Conservation (phyloP, 2,797 vertebrate genomes). For the Aselliscus stoliczkanus region DNA sequence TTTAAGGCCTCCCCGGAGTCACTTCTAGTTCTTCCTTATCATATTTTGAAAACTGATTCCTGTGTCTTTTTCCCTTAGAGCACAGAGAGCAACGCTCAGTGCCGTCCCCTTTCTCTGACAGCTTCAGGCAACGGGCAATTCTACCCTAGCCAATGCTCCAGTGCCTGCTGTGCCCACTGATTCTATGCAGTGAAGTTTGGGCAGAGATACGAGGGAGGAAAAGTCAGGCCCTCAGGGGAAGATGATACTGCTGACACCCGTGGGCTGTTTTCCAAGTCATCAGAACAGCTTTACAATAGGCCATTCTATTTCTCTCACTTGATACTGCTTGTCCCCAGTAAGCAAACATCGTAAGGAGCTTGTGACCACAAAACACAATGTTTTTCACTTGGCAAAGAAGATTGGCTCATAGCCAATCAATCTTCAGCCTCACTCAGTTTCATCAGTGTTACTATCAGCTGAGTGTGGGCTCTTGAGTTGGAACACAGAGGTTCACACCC, state of each 20-base stretch:
- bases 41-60: neutral
- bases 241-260: neutral
- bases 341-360: constrained; percentile 2
- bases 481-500: neutral
- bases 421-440: neutral
- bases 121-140: neutral
- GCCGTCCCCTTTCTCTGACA: neutral
- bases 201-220: neutral
- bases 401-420: neutral
- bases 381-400: neutral
- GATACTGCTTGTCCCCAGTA: constrained; percentile 26
- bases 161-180: neutral
- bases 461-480: neutral
- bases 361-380: neutral
- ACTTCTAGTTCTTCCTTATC: neutral
- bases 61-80: neutral
- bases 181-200: neutral
- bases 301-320: constrained; percentile 9
- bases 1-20: neutral
- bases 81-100: neutral
- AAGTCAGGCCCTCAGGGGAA: neutral
- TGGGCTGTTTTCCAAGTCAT: neutral
- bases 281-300: neutral
- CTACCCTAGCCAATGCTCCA: neutral
- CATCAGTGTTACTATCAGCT: neutral